A percentile compares a stretch with the other conserved stretches of the same genome.
These are phyloP conservation scores for Acanthochromis polyacanthus DNA, from an alignment of 2,113 vertebrate species.

Conservation along the genomic window DNA sequence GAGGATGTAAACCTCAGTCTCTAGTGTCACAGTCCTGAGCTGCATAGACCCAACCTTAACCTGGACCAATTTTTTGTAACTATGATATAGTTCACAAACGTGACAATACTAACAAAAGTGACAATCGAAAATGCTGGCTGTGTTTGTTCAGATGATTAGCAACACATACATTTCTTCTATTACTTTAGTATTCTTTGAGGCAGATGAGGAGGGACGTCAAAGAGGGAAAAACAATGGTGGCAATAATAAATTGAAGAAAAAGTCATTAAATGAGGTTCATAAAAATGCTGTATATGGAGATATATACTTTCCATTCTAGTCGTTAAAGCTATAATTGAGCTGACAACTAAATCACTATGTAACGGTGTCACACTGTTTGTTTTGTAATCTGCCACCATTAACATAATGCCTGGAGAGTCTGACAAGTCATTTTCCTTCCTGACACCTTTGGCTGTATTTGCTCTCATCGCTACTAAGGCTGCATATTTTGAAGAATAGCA, in stretches of 20 bases:
- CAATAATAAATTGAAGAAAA: neutral
- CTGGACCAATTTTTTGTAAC: too few relatives aligned
- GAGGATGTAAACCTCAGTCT: too few relatives aligned
- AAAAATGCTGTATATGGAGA: conserved; percentile 3
- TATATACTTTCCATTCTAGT: neutral
- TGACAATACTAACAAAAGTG: too few relatives aligned
- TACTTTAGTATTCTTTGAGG: neutral
- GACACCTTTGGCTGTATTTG: conserved; percentile 12
- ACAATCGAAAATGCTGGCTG: too few relatives aligned
- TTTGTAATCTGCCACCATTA: conserved; percentile 37
- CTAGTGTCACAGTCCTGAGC: too few relatives aligned
- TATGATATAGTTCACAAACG: too few relatives aligned
- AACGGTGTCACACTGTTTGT: neutral
- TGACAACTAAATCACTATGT: conserved; percentile 24
- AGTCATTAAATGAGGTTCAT: neutral
- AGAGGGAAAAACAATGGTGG: neutral
- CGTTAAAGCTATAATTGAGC: conserved; percentile 17
- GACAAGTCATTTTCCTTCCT: conserved; percentile 35
- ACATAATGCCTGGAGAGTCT: conserved; percentile 13
- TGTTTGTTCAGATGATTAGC: too few relatives aligned
- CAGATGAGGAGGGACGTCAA: neutral
- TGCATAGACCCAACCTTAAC: too few relatives aligned
- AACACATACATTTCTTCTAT: neutral
- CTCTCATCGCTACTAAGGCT: conserved; percentile 25
- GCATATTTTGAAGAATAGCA: conserved; percentile 40